A percentile compares a stretch with the other conserved stretches of the same genome.
Conservation (phyloP, 1,140 invertebrate genomes). For the Panagrolaimus sp. region DNA sequence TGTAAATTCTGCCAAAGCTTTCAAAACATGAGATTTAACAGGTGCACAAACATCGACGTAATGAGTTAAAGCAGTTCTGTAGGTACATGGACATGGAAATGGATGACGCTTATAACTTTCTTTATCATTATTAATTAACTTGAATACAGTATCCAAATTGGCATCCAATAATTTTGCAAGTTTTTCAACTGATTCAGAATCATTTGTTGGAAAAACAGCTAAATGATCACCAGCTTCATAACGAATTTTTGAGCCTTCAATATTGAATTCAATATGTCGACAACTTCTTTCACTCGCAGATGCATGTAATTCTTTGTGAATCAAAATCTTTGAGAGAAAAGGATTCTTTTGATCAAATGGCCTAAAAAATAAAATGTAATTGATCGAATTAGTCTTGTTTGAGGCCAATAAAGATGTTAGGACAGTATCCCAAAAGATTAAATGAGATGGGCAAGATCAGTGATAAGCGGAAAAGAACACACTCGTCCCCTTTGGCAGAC, state of each 20-base stretch:
- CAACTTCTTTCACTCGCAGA: constrained; percentile 78
- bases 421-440: no score
- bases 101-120: constrained; percentile 95
- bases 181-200: constrained; percentile 74
- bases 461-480: no score
- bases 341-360: constrained; percentile 98
- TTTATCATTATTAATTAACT: constrained; percentile 62
- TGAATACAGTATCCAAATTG: constrained; percentile 68
- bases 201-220: constrained; percentile 89
- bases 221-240: constrained; percentile 81
- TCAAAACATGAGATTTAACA: constrained; percentile 87
- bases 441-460: no score
- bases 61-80: constrained; percentile 84
- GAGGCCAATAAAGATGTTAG: no score
- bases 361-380: constrained; percentile 63
- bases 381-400: no score
- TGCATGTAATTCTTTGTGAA: constrained; percentile 84
- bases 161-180: constrained; percentile 77
- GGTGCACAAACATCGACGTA: constrained; percentile 92
- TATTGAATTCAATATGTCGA: constrained; percentile 89
- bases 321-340: constrained; percentile 76
- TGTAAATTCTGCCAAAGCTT: constrained; percentile 88
- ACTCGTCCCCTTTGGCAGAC: no score
- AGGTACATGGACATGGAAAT: constrained; percentile 95
- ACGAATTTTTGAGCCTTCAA: constrained; percentile 65